These are phyloP conservation scores for Lagodon rhomboides DNA, from an alignment of 2,797 vertebrate genomes.

Conservation along the genomic window DNA sequence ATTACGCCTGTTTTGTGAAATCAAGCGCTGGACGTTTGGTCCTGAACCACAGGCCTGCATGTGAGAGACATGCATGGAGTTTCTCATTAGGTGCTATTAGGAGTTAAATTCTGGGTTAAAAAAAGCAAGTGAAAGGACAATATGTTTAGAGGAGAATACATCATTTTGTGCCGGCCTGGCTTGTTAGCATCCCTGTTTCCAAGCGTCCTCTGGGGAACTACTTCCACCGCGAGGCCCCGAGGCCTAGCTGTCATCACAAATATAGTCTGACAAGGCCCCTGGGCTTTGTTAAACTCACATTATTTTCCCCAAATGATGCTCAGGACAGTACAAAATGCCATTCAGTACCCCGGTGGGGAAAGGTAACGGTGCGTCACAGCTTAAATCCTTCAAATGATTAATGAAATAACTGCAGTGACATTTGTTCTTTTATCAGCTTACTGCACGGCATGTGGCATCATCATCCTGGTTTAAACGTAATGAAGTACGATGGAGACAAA, in stretches of 20 bases:
- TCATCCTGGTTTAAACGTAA: constrained; percentile 6
- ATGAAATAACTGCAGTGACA: constrained; percentile 3
- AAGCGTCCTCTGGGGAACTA: constrained; percentile 51
- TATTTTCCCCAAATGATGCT: constrained; percentile 49
- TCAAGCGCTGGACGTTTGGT: constrained; percentile 36
- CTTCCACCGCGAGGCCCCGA: constrained; percentile 36
- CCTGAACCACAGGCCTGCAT: constrained; percentile 35
- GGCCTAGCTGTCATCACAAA: constrained; percentile 66
- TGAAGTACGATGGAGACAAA: constrained; percentile 10
- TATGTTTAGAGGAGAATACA: constrained; percentile 22
- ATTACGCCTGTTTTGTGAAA: constrained; percentile 58
- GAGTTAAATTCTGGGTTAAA: constrained; percentile 4
- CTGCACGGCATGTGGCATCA: constrained; percentile 1
- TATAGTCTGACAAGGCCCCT: constrained; percentile 49
- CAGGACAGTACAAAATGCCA: constrained; percentile 47
- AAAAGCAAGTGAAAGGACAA: background rate
- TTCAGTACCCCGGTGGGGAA: constrained; percentile 21
- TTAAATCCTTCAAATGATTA: constrained; percentile 8
- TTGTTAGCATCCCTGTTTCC: constrained; percentile 55
- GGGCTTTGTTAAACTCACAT: constrained; percentile 55
- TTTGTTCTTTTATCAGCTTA: constrained; percentile 25
- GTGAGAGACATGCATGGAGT: constrained; percentile 19
- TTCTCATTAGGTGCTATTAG: background rate
- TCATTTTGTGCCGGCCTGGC: constrained; percentile 29
- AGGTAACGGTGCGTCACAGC: constrained; percentile 22